Evolutionary conservation across 2,888 invertebrate genomes (phyloP).

Genomic region (Hydropsyche betteni): DNA sequence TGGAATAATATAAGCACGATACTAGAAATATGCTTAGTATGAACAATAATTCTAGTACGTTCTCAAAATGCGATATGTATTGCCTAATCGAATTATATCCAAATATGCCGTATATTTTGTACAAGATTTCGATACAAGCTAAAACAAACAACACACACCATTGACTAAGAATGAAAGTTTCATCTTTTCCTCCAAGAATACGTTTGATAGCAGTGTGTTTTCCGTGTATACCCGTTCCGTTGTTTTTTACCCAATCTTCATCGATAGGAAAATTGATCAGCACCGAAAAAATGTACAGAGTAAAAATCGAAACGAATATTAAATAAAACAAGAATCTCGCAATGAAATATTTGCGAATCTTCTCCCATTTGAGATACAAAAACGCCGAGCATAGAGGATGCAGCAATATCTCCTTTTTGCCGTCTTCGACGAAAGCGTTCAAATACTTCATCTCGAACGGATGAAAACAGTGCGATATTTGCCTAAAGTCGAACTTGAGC

Average conservation of each 20-base stretch:
- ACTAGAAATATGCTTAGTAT: constrained; percentile 85
- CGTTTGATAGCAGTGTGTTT: constrained; percentile 81
- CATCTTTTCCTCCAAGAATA: constrained; percentile 68
- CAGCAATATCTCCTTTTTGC: constrained; percentile 85
- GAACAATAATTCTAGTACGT: constrained; percentile 88
- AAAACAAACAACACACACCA: constrained; percentile 84
- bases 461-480: constrained; percentile 82
- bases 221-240: constrained; percentile 70
- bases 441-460: constrained; percentile 86
- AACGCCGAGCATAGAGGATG: constrained; percentile 91
- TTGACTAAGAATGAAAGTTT: constrained; percentile 82
- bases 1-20: constrained; percentile 81
- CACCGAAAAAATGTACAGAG: constrained; percentile 82
- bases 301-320: constrained; percentile 81
- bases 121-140: constrained; percentile 79
- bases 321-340: constrained; percentile 81
- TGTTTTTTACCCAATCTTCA: constrained; percentile 60
- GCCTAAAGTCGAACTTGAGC: constrained; percentile 82
- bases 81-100: constrained; percentile 82
- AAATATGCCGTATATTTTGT: constrained; percentile 83
- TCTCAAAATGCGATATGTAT: constrained; percentile 84
- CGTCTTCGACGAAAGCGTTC: constrained; percentile 87
- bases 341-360: constrained; percentile 87
- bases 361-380: constrained; percentile 88
- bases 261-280: constrained; percentile 87